phyloP scores from a whole-genome alignment of 2,888 invertebrate genomes.

The Polylopha cassiicola region DNA sequence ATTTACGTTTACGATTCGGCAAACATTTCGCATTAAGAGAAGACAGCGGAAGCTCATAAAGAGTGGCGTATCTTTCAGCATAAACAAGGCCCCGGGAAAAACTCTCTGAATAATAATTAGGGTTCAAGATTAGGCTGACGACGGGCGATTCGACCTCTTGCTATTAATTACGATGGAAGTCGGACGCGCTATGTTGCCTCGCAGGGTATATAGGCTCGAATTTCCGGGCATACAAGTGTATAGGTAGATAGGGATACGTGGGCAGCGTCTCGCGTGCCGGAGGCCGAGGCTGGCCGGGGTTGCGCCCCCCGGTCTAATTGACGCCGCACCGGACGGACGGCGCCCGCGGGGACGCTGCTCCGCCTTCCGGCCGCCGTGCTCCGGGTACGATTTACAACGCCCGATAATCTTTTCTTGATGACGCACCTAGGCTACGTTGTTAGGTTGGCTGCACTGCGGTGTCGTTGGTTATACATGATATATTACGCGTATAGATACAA shows the following conservation, averaged over 20 bases:
- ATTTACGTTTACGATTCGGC: constrained; percentile 51
- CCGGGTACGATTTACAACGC: constrained; percentile 63
- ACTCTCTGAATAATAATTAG: constrained; percentile 47
- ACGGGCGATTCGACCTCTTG: constrained; percentile 40
- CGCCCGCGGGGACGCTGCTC: constrained; percentile 63
- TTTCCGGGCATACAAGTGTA: constrained; percentile 60
- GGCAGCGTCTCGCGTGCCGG: constrained; percentile 46
- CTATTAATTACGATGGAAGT: constrained; percentile 63
- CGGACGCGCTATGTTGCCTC: constrained; percentile 29
- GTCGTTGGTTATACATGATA: constrained; percentile 13
- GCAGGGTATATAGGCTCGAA: constrained; percentile 60
- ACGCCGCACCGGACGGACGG: constrained; percentile 63
- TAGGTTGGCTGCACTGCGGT: constrained; percentile 21
- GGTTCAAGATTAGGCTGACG: constrained; percentile 35
- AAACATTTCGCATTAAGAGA: constrained; percentile 31
- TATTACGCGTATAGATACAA: too few relatives aligned
- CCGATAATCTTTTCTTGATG: constrained; percentile 75
- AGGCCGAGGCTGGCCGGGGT: constrained; percentile 34
- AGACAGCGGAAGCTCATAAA: constrained; percentile 31
- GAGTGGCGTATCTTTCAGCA: constrained; percentile 38
- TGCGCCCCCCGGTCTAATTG: constrained; percentile 65
- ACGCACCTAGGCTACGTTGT: constrained; percentile 34
- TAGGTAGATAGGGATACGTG: constrained; percentile 35
- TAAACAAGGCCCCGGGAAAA: constrained; percentile 44
- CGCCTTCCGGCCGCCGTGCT: constrained; percentile 55